Percentiles rank a stretch among this genome's conserved stretches.
Conservation (phyloP, 2,797 vertebrate genomes). For the Zenarchopterus dispar region DNA sequence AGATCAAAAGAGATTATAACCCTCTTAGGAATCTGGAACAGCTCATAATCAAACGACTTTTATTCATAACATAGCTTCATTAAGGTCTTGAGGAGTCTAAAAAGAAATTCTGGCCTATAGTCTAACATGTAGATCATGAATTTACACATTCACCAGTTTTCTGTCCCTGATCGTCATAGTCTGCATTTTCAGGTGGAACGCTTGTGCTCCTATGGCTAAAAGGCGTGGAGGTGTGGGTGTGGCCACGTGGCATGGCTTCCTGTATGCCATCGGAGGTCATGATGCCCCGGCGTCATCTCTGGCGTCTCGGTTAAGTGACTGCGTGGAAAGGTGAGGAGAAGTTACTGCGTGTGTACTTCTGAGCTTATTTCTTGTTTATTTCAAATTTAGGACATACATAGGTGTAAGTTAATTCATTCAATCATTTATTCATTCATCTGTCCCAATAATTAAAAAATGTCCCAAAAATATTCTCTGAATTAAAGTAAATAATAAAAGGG, state of each 20-base stretch:
- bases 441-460: too few relatives aligned
- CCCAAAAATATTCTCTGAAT: too few relatives aligned
- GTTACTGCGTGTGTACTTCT: neutral
- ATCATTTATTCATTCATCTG: too few relatives aligned
- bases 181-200: slow-evolving; percentile 87
- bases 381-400: too few relatives aligned
- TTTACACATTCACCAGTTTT: neutral
- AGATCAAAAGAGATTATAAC: slow-evolving; percentile 51
- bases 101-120: neutral
- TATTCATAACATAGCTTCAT: slow-evolving; percentile 29
- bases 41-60: slow-evolving; percentile 15
- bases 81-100: slow-evolving; percentile 1
- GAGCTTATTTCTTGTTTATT: neutral
- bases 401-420: too few relatives aligned
- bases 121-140: neutral
- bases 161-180: neutral
- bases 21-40: slow-evolving; percentile 33
- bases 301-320: slow-evolving; percentile 94
- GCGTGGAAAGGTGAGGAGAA: slow-evolving; percentile 91
- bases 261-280: slow-evolving; percentile 96
- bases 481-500: too few relatives aligned
- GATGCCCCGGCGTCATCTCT: slow-evolving; percentile 95
- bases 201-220: slow-evolving; percentile 96
- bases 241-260: slow-evolving; percentile 94
- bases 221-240: slow-evolving; percentile 96